A percentile compares a stretch with the other conserved stretches of the same genome.
Evolutionary conservation across 2,797 vertebrate species (phyloP).

Genomic region (Heliangelus exortis): DNA sequence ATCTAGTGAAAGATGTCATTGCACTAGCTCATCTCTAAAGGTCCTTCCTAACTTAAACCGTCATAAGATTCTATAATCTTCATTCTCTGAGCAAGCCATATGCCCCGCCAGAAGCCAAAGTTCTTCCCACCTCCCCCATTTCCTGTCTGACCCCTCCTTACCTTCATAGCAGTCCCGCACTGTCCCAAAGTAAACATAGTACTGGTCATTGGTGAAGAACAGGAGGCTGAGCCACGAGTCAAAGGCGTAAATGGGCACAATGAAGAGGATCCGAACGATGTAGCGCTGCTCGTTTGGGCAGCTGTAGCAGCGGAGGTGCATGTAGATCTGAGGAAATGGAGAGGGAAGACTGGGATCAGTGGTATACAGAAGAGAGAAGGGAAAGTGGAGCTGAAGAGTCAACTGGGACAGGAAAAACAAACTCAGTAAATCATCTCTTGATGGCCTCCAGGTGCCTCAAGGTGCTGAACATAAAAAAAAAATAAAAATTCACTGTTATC

Average conservation of each 20-base stretch:
- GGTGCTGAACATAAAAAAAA: neutral
- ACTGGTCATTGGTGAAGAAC: slow-evolving; percentile 98
- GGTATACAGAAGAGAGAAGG: neutral
- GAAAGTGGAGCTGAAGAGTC: neutral
- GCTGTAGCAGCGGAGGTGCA: slow-evolving; percentile 96
- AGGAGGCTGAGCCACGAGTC: slow-evolving; percentile 99
- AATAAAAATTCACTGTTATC: neutral
- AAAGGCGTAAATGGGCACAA: slow-evolving; percentile 97
- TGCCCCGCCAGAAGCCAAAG: neutral
- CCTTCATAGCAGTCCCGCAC: slow-evolving; percentile 97
- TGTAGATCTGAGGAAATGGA: slow-evolving; percentile 88
- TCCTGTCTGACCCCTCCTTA: slow-evolving; percentile 61
- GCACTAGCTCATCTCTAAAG: neutral
- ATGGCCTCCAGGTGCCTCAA: neutral
- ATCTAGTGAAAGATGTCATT: neutral
- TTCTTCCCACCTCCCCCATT: neutral
- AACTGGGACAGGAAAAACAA: neutral
- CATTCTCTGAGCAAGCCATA: neutral
- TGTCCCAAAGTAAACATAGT: slow-evolving; percentile 97
- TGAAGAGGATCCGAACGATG: slow-evolving; percentile 98
- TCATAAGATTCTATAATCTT: neutral
- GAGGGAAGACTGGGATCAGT: neutral
- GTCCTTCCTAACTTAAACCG: neutral
- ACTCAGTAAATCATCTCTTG: neutral
- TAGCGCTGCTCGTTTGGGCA: slow-evolving; percentile 95